These are phyloP conservation scores for Anolis carolinensis DNA, from an alignment of 2,113 vertebrate genomes.

Conservation along the genomic window DNA sequence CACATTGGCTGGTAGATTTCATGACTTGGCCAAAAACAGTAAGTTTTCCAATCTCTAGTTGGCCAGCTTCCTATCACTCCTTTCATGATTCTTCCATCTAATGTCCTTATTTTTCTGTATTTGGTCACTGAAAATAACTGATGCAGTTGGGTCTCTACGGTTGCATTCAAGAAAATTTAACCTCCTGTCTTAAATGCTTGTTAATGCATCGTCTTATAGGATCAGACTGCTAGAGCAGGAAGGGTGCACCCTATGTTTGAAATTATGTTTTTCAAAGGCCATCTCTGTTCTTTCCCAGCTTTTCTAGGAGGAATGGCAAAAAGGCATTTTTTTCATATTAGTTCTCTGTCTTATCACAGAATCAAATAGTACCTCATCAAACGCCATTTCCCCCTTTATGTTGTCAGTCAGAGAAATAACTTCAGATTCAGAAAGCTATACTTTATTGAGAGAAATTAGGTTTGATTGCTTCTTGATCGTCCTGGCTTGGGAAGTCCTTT, in stretches of 20 bases:
- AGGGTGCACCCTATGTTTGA: background rate
- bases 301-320: conserved; percentile 22
- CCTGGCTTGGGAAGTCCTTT: conserved; percentile 5
- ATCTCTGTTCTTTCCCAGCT: conserved; percentile 10
- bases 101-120: background rate
- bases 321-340: background rate
- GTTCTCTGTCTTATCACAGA: background rate
- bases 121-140: background rate
- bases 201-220: background rate
- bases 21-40: too few relatives aligned
- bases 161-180: background rate
- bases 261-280: background rate
- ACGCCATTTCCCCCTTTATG: background rate
- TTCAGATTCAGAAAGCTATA: conserved; percentile 18
- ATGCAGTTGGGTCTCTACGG: too few relatives aligned
- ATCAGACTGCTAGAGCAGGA: background rate
- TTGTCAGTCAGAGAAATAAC: conserved; percentile 24
- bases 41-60: too few relatives aligned
- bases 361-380: background rate
- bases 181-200: background rate
- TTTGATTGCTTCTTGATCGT: conserved; percentile 21
- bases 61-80: too few relatives aligned
- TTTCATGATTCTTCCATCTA: background rate
- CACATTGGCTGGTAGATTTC: background rate
- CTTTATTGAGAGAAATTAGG: conserved; percentile 18